Percentiles rank a stretch among this genome's conserved stretches.
Evolutionary conservation across 2,113 vertebrate species (phyloP).

Genomic region (Hystrix brachyura): DNA sequence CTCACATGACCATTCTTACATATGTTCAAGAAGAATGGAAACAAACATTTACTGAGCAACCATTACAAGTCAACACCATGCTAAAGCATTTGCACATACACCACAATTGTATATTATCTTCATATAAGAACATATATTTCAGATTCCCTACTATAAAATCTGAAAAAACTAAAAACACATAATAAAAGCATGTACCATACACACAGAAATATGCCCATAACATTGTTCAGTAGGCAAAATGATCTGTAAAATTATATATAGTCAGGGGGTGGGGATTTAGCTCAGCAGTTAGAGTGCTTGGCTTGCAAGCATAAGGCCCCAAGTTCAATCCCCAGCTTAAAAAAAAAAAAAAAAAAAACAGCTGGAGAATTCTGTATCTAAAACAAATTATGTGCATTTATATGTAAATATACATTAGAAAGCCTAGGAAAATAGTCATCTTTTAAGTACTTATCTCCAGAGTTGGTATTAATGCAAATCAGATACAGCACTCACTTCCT

Average conservation of each 20-base stretch:
- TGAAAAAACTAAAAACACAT: background rate
- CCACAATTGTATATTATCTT: background rate
- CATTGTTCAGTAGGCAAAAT: background rate
- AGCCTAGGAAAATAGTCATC: background rate
- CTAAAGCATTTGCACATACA: background rate
- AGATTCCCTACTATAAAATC: conserved; percentile 20
- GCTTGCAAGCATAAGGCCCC: no score
- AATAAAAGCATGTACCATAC: background rate
- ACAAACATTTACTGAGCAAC: background rate
- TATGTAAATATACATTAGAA: conserved; percentile 10
- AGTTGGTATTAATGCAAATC: background rate
- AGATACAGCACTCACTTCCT: background rate
- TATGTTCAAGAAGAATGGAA: background rate
- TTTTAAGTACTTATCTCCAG: conserved; percentile 7
- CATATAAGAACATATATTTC: background rate
- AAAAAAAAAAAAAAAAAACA: no score
- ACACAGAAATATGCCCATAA: background rate
- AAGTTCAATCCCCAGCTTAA: no score
- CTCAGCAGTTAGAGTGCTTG: no score
- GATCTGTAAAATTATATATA: background rate
- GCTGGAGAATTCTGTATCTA: no score
- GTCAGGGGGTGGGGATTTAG: no score
- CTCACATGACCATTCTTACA: background rate
- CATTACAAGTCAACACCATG: background rate
- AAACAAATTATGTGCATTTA: background rate